Evolutionary conservation across 2,113 vertebrate species (phyloP), one percentile per base, ranked within the genome.

Genomic region (Peromyscus californicus): DNA sequence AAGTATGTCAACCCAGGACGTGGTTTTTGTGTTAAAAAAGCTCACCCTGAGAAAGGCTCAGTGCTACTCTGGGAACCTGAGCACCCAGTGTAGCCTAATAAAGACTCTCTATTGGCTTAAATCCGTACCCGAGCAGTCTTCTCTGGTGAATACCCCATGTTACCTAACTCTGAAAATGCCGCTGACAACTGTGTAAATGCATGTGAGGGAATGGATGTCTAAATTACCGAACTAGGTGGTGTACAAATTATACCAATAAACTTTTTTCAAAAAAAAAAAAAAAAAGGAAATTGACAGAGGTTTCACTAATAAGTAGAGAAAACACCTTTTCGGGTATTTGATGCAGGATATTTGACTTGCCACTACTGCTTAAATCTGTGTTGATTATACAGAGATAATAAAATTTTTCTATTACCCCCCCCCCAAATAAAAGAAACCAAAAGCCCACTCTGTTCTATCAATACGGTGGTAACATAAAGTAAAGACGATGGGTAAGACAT

Each of bases 221-320:
- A 63, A 79, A 65, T 78, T 11, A 51, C 21, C 51, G 33, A 78
- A 45, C 48, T 26, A 29, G 42, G 51, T 70, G 26, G 17, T 70
- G 54, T 51, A 45, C 83, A 36, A 67, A 96, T 69, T 86, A 63
- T 29, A 82, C 59, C 59, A 91, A 70, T 93, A 92, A 72, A 79
- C 42, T 65, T 63, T 0, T n/a, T n/a, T n/a, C n/a, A n/a, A n/a
- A 4, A 36, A 80, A 54, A 42, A n/a, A n/a, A 4, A 36, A 80
- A 54, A 42, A 61, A 39, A n/a, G 8, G 7, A 65, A 42, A 80
- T 24, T 84, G 90, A 74, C 8, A 42, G 11, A 95, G 74, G 22
- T 69, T 87, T 48, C 48, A 92, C 31, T 87, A 87, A 82, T 96
- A 83, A 83, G 31, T 75, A 45, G 10, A 63, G 21, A 24, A 95